These are phyloP conservation scores for Phragmatobia fuliginosa DNA, from an alignment of 2,888 invertebrate genomes.

Conservation along the genomic window DNA sequence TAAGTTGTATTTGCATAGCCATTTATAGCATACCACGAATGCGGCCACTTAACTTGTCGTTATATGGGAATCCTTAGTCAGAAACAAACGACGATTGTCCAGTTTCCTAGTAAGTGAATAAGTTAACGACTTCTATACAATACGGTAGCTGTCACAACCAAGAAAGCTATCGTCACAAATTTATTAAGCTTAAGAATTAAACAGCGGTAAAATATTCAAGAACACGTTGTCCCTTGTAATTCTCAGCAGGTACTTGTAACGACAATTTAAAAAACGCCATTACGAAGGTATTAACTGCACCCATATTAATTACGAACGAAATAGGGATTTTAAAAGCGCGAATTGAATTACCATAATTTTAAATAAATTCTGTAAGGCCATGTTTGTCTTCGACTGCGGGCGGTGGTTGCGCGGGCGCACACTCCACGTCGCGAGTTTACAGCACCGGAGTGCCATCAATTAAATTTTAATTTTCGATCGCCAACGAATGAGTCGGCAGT, in stretches of 20 bases:
- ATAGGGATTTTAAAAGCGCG: constrained; percentile 63
- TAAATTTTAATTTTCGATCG: constrained; percentile 82
- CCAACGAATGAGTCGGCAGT: constrained; percentile 73
- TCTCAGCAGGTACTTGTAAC: constrained; percentile 20
- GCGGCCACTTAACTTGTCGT: constrained; percentile 71
- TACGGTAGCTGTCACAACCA: constrained; percentile 47
- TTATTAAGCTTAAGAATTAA: constrained; percentile 28
- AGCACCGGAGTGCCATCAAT: constrained; percentile 73
- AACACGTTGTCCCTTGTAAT: constrained; percentile 14
- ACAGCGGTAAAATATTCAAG: constrained; percentile 29
- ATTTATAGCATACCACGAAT: constrained; percentile 69
- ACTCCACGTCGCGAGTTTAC: constrained; percentile 55
- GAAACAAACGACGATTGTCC: constrained; percentile 61
- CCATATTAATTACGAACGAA: constrained; percentile 49
- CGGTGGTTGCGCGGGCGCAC: constrained; percentile 50
- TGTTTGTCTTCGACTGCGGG: constrained; percentile 46
- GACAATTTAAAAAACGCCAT: background rate
- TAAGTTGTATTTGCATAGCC: constrained; percentile 71
- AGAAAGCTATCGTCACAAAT: constrained; percentile 45
- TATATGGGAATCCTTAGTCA: constrained; percentile 62
- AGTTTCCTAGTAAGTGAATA: constrained; percentile 47
- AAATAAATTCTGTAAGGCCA: constrained; percentile 70
- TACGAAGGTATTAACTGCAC: background rate
- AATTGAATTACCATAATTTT: constrained; percentile 82
- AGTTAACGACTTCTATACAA: constrained; percentile 45